Conservation (phyloP, 2,797 vertebrate genomes). For the Tarsius wallacei region DNA sequence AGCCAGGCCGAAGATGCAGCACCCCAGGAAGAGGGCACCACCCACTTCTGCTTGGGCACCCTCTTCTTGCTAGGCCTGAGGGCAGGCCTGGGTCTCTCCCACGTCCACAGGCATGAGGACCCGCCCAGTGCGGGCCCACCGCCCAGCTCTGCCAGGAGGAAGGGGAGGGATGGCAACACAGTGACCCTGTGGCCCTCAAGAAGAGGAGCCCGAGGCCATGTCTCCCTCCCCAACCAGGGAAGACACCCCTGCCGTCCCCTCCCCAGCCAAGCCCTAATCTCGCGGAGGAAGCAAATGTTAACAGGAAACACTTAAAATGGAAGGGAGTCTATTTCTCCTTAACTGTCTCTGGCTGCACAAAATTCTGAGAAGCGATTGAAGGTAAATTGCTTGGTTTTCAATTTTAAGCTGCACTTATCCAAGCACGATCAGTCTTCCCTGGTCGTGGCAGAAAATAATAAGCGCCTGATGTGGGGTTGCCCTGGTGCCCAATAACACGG, state of each 20-base stretch:
- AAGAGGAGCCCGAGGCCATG: neutral
- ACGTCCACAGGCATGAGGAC: neutral
- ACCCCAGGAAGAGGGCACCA: neutral
- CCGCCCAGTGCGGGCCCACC: neutral
- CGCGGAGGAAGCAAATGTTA: constrained; percentile 73
- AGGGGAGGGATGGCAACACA: neutral
- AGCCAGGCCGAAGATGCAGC: too few relatives aligned
- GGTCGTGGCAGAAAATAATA: constrained; percentile 45
- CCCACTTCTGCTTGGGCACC: neutral
- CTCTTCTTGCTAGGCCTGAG: neutral
- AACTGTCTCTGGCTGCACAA: constrained; percentile 80
- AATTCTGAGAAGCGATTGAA: constrained; percentile 83
- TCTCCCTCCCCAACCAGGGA: neutral
- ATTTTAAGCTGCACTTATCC: constrained; percentile 86
- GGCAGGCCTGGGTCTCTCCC: neutral
- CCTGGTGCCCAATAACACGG: constrained; percentile 24
- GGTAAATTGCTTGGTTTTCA: constrained; percentile 88
- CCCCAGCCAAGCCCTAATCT: constrained; percentile 65
- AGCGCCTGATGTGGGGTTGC: constrained; percentile 61
- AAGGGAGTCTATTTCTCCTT: constrained; percentile 77
- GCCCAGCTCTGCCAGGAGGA: neutral
- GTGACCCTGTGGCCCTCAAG: neutral
- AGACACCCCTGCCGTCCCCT: neutral
- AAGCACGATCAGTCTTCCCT: constrained; percentile 80
- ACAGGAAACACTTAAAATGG: constrained; percentile 70